Evolutionary conservation across 1,140 invertebrate genomes (phyloP).

Genomic region (Macrocentrus cingulum): DNA sequence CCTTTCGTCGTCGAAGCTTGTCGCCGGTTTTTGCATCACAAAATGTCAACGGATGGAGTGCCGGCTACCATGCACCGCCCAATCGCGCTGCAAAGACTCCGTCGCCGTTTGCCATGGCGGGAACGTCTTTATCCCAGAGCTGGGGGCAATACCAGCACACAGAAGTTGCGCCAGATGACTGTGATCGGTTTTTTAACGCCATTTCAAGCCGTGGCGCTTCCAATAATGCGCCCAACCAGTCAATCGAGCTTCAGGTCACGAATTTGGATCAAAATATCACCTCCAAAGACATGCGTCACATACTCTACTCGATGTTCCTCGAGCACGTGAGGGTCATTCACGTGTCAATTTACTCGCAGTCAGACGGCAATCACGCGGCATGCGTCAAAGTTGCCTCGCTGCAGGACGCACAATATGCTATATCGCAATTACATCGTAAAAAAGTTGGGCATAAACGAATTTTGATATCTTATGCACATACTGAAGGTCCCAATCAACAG

Average conservation of each 20-base stretch:
- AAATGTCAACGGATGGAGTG: conserved; percentile 45
- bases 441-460: conserved; percentile 84
- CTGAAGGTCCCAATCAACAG: conserved; percentile 65
- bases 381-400: conserved; percentile 66
- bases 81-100: conserved; percentile 47
- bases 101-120: conserved; percentile 47
- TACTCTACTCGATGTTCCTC: conserved; percentile 67
- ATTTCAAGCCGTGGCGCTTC: conserved; percentile 46
- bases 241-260: conserved; percentile 72
- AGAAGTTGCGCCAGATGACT: conserved; percentile 29
- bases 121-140: conserved; percentile 37
- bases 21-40: conserved; percentile 46
- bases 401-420: conserved; percentile 78
- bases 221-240: conserved; percentile 39
- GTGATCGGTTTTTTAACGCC: conserved; percentile 53
- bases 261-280: conserved; percentile 79
- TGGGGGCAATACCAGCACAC: conserved; percentile 47
- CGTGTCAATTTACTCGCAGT: conserved; percentile 67
- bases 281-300: conserved; percentile 69
- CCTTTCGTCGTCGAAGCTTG: conserved; percentile 50
- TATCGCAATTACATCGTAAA: conserved; percentile 79
- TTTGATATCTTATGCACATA: conserved; percentile 73
- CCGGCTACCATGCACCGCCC: conserved; percentile 39
- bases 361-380: conserved; percentile 67
- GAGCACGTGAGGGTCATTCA: conserved; percentile 71